Conservation (phyloP, 2,888 invertebrate species). For the Scaptodrosophila latifasciaeformis region DNA sequence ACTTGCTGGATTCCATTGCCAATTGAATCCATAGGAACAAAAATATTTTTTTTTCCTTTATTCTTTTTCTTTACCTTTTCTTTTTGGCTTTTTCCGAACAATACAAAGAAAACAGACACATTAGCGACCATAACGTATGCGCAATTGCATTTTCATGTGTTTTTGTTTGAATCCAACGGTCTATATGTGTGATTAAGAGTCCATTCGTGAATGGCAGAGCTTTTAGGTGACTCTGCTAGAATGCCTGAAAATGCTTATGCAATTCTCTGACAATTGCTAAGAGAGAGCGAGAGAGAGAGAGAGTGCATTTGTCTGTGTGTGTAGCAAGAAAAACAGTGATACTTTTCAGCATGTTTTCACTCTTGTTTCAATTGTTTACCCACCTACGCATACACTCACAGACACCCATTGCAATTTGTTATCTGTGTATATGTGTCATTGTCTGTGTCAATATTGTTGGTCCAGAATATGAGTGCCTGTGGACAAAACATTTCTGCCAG, state of each 20-base stretch:
- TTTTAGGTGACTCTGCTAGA: constrained; percentile 61
- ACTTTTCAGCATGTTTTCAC: constrained; percentile 64
- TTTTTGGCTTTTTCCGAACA: constrained; percentile 17
- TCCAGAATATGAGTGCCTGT: constrained; percentile 5
- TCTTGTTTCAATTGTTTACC: constrained; percentile 54
- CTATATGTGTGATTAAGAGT: constrained; percentile 10
- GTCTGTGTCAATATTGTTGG: constrained; percentile 23
- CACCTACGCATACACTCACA: constrained; percentile 8
- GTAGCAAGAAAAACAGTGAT: constrained; percentile 58
- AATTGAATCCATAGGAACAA: too few species aligned
- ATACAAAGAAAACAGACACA: constrained; percentile 64
- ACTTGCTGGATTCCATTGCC: too few species aligned
- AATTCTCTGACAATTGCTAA: constrained; percentile 40
- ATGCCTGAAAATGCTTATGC: constrained; percentile 62
- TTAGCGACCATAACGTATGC: constrained; percentile 58
- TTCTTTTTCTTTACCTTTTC: too few species aligned
- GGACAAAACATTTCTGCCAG: constrained; percentile 53
- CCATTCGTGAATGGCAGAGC: constrained; percentile 41
- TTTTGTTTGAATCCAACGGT: constrained; percentile 1
- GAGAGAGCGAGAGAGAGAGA: too few species aligned
- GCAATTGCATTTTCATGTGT: constrained; percentile 18
- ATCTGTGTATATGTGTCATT: constrained; percentile 45
- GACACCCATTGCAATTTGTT: constrained; percentile 31
- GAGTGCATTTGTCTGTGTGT: background rate
- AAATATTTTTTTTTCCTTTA: too few species aligned